Evolutionary conservation across 1,140 invertebrate species (phyloP), one percentile per base, ranked within the genome.

Genomic region (Armadillidium nasatum): DNA sequence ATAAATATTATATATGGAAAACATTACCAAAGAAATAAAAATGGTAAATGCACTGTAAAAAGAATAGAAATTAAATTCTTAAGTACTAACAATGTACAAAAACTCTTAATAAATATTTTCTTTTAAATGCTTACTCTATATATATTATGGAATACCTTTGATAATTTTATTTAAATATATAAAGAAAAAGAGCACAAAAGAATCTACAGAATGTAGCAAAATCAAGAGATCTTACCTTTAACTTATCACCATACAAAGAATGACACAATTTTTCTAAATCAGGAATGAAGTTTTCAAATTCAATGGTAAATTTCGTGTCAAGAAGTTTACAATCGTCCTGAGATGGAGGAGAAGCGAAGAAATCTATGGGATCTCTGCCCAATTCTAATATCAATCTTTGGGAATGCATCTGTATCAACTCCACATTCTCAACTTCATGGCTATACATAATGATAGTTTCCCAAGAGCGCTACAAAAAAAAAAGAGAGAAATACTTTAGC

Each of bases 391-490:
- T 0, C 0, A 75, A 44, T 21, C 21, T 67, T 21, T 75, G 43
- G 22, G 54, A 7, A n/a, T 75, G 60, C 10, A 67, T 44, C n/a
- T 22, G 66, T 19, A 44, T 44, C 11, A 75, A 21, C 7, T 9
- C 19, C 33, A 60, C 60, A 7, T 22, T 43, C 0, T 68, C 19
- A 60, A 75, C 54, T 33, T 75, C 73, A 15, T 67, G 33, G 10
- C 19, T 66, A 54, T 75, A 75, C 22, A 75, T 67, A 15, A 75
- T 45, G 60, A 75, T 23, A 23, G 73, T 75, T 43, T 75, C 73
- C 73, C 73, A 75, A 7, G 67, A 43, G 15, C 73, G 50, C 10
- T 75, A 11, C 33, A 33, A 33, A 33, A 33, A 33, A 33, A 3
- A 33, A 33, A n/a, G n/a, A n/a, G n/a, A n/a, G 2, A 33, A 33